Evolutionary conservation across 2,113 vertebrate genomes (phyloP).

Genomic region (Proteles cristata): DNA sequence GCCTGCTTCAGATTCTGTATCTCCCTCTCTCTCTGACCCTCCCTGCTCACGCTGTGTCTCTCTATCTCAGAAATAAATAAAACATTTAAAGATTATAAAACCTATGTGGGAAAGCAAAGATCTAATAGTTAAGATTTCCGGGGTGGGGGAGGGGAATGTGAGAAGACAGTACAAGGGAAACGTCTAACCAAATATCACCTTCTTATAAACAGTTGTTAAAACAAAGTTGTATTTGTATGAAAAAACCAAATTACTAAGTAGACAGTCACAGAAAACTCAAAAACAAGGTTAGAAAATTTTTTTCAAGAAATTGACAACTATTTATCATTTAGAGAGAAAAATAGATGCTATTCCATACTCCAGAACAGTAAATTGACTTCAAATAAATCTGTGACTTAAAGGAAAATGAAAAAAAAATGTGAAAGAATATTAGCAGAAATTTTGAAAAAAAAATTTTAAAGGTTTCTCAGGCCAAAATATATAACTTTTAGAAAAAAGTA

Average conservation of each 20-base stretch:
- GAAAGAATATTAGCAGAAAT: not conserved
- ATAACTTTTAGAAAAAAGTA: not conserved
- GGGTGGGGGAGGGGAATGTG: not conserved
- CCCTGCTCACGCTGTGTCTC: no score
- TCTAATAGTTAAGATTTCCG: not conserved
- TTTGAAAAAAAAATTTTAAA: not conserved
- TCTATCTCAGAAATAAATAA: no score
- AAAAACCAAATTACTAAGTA: not conserved
- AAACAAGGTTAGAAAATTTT: not conserved
- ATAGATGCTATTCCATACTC: not conserved
- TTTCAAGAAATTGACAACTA: not conserved
- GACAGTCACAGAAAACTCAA: not conserved
- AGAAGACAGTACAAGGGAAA: not conserved
- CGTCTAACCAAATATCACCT: not conserved
- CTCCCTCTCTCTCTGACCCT: no score
- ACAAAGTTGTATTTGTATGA: not conserved
- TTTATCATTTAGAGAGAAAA: not conserved
- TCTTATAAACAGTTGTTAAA: not conserved
- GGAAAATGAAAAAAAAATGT: not conserved
- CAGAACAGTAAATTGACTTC: not conserved
- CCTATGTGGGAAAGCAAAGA: not conserved
- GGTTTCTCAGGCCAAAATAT: not conserved
- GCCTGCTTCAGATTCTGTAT: no score
- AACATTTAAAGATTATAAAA: not conserved
- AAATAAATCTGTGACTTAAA: not conserved